Conservation (phyloP, 2,888 invertebrate genomes). For the Xestia xanthographa region DNA sequence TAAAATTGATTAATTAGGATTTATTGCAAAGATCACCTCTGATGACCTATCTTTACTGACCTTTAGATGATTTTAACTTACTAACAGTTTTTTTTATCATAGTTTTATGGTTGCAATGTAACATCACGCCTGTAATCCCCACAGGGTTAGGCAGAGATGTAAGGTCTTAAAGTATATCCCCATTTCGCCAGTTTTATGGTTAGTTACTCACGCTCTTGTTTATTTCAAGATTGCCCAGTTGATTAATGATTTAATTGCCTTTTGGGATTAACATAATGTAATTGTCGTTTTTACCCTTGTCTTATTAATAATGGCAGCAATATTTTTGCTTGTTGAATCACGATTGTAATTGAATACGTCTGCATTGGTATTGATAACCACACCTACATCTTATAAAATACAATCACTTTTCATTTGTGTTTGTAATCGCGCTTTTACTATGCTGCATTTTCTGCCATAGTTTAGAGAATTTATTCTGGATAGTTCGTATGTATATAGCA, state of each 20-base stretch:
- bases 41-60: not conserved
- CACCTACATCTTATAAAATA: not conserved
- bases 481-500: not conserved
- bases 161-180: not conserved
- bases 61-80: not conserved
- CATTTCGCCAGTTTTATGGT: not conserved
- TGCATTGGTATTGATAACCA: not conserved
- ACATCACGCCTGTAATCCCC: not conserved
- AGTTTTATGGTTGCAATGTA: not conserved
- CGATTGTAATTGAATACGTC: not conserved
- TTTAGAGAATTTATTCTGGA: not conserved
- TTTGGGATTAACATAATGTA: not conserved
- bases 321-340: not conserved
- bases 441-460: not conserved
- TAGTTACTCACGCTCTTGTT: not conserved
- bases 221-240: not conserved
- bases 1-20: not conserved
- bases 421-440: not conserved
- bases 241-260: not conserved
- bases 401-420: not conserved
- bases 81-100: not conserved
- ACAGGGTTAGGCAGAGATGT: not conserved
- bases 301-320: not conserved
- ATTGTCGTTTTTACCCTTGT: not conserved
- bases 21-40: not conserved